These are phyloP conservation scores for Idaea straminata DNA, from an alignment of 2,888 invertebrate species.

Conservation along the genomic window DNA sequence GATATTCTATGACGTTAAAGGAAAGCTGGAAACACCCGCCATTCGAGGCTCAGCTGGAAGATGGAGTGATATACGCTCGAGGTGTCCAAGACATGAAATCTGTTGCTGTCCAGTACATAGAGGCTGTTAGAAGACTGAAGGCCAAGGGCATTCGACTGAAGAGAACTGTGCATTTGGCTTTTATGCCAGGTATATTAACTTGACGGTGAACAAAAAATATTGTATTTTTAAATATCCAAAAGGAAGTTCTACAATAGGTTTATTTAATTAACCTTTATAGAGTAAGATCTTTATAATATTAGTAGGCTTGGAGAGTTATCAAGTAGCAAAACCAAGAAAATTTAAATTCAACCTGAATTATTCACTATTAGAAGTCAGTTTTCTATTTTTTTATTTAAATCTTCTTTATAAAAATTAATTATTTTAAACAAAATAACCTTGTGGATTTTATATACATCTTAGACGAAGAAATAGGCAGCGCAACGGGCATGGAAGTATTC, in stretches of 20 bases:
- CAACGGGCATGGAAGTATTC: slow-evolving; percentile 87
- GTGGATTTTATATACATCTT: slow-evolving; percentile 20
- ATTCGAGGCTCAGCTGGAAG: slow-evolving; percentile 90
- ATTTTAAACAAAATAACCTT: no score
- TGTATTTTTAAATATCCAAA: no score
- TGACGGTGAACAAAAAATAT: neutral
- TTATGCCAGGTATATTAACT: slow-evolving; percentile 82
- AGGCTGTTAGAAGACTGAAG: slow-evolving; percentile 83
- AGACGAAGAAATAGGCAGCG: slow-evolving; percentile 94
- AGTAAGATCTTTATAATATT: no score
- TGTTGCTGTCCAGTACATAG: slow-evolving; percentile 86
- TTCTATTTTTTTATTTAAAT: no score
- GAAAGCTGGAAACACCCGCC: slow-evolving; percentile 94
- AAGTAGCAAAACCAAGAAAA: neutral
- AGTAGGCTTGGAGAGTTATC: no score
- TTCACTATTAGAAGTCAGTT: no score
- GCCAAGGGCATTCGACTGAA: slow-evolving; percentile 70
- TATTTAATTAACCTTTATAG: no score
- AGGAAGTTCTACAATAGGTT: no score
- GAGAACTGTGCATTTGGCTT: slow-evolving; percentile 85
- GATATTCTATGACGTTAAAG: slow-evolving; percentile 54
- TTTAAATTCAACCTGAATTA: no score
- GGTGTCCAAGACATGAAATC: slow-evolving; percentile 94
- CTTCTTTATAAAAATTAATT: no score
- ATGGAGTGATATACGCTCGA: slow-evolving; percentile 91